These are phyloP conservation scores for Chirona hameri DNA, from an alignment of 2,888 invertebrate species.

Conservation along the genomic window DNA sequence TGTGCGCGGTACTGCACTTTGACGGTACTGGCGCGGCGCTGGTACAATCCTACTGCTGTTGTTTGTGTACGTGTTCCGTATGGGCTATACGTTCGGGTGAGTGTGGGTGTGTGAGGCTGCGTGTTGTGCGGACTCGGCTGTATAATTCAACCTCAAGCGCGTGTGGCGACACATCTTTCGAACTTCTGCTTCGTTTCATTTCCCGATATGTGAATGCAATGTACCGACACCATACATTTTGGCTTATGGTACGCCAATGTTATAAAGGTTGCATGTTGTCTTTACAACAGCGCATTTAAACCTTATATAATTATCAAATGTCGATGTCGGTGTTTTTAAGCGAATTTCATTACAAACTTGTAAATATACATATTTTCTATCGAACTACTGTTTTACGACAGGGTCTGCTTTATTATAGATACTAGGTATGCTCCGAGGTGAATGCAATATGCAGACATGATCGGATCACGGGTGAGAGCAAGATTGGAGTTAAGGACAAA, in stretches of 20 bases:
- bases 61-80: not conserved
- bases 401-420: no score
- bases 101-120: not conserved
- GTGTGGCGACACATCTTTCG: not conserved
- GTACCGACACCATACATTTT: not conserved
- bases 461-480: no score
- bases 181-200: not conserved
- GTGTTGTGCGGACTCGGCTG: not conserved
- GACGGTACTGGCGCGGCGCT: not conserved
- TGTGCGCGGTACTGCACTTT: not conserved
- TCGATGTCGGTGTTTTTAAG: conserved; percentile 1
- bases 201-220: not conserved
- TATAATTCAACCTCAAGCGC: not conserved
- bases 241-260: not conserved
- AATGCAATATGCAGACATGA: no score
- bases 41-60: not conserved
- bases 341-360: conserved; percentile 7
- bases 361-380: conserved; percentile 28
- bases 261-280: not conserved
- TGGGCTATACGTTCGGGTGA: not conserved
- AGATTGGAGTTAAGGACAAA: no score
- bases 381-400: not conserved
- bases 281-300: not conserved
- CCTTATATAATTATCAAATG: not conserved
- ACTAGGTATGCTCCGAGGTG: no score